A percentile compares a stretch with the other conserved stretches of the same genome.
Conservation (phyloP, 1,140 invertebrate genomes). For the Neoseiulus cucumeris region DNA sequence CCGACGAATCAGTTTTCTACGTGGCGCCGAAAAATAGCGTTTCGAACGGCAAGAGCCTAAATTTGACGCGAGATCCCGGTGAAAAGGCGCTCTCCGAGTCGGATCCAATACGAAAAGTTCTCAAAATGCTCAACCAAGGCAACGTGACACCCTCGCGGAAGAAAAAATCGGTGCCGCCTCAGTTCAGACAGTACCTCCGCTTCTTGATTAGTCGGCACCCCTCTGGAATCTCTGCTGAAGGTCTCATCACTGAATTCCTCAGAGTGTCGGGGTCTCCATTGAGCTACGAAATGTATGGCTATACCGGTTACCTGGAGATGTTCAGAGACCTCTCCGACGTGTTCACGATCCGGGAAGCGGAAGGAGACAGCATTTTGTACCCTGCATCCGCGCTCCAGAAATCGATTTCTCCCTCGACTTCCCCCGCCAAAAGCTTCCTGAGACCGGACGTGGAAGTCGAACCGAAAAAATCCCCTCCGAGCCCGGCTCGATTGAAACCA, state of each 20-base stretch:
- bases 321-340: background rate
- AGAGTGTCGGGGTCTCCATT: background rate
- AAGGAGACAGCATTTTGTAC: background rate
- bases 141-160: no score
- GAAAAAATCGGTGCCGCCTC: no score
- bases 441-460: no score
- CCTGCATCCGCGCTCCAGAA: background rate
- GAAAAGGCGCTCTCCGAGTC: no score
- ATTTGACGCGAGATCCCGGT: no score
- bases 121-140: no score
- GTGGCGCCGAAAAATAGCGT: no score
- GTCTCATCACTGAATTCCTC: background rate
- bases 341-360: background rate
- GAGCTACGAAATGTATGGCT: background rate
- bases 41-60: no score
- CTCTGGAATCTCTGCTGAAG: background rate
- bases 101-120: no score
- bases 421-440: no score
- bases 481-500: background rate
- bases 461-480: background rate
- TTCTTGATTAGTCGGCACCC: background rate
- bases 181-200: no score
- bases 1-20: no score
- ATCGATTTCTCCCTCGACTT: background rate
- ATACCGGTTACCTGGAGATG: background rate